Evolutionary conservation across 92 coral and sea anemone genomes (phyloP), one percentile per base, ranked within the genome.

Genomic region (Micromussa lordhowensis): DNA sequence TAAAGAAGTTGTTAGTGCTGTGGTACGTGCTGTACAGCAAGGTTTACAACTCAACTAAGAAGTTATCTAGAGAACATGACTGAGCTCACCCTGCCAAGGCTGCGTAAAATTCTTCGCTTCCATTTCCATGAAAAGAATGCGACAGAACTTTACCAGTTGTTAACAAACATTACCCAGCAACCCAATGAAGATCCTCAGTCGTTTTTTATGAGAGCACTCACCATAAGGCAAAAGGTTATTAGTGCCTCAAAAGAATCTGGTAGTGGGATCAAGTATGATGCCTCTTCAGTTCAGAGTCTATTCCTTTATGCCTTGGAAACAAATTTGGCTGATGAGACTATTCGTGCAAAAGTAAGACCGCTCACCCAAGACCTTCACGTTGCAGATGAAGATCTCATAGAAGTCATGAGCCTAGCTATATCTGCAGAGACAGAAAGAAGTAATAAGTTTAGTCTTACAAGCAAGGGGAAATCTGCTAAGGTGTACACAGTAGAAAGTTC

Each of bases 261-360:
- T 18, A 81, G 87, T 59, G 87, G 90, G 40, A 82, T 93, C 17
- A 91, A 83, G 49, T 93, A 93, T 88, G 89, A 86, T 82, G 80
- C 75, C 30, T 14, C 70, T 3, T 85, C 94, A 78, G 94, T 93
- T 19, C 94, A 93, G 53, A 77, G 89, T 21, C 68, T 93, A 53
- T 91, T 93, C 75, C 85, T 93, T 5, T 94, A 91, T 90, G 96
- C 94, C 68, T 63, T 93, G 34, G 95, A 93, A 73, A 93, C 95
- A 30, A 93, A 90, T 54, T 59, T 92, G n/a, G 88, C 69, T n/a
- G 94, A 90, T 81, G 93, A 92, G 75, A 90, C 93, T 21, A 92
- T 90, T 68, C 77, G 89, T 19, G 95, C 93, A 26, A 92, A 92
- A 78, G 75, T 93, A 24, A 90, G 91, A 44, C 95, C 93, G 17